Evolutionary conservation across 2,113 vertebrate species (phyloP), one percentile per base, ranked within the genome.

Genomic region (Microtus richardsoni): DNA sequence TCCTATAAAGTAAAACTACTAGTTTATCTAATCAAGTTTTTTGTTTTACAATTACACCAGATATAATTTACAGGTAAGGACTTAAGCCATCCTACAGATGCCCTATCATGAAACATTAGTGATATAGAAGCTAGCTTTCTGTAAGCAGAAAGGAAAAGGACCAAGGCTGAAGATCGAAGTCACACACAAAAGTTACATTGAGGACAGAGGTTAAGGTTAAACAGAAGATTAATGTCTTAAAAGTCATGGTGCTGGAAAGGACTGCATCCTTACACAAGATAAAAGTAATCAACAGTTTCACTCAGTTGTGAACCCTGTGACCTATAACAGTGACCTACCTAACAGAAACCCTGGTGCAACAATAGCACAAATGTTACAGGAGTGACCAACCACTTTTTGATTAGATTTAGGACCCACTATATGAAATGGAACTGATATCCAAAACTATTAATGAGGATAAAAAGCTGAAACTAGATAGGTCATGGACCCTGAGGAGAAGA

Each of bases 21-120:
- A 89, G 41, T 91, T 91, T 91, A 68, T 22, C 52, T 82, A 89
- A 95, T 91, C 77, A 96, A 91, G 30, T 41, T 92, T 9, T 49
- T 3, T 94, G 24, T 74, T 97, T 89, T 86, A 91, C 85, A 93
- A 78, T 94, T 87, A 95, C 26, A 87, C 9, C 73, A 95, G 89
- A 95, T 92, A 91, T 86, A 96, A 86, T 14, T 9, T 70, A 84
- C 80, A 71, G 87, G 88, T 88, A 96, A 96, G 5, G 13, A 70
- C 78, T 93, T 60, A 78, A 92, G 70, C 24, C 82, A 11, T 91
- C 52, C 58, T 62, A 26, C 30, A 62, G 44, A 77, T 39, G 80
- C 10, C 79, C 47, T 39, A 95, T 85, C 58, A 71, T 88, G 52
- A 94, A 94, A 97, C 89, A 74, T 16, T 87, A 83, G 36, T 75